phyloP scores from a whole-genome alignment of 2,797 vertebrate genomes.

The Scolopax rusticola region DNA sequence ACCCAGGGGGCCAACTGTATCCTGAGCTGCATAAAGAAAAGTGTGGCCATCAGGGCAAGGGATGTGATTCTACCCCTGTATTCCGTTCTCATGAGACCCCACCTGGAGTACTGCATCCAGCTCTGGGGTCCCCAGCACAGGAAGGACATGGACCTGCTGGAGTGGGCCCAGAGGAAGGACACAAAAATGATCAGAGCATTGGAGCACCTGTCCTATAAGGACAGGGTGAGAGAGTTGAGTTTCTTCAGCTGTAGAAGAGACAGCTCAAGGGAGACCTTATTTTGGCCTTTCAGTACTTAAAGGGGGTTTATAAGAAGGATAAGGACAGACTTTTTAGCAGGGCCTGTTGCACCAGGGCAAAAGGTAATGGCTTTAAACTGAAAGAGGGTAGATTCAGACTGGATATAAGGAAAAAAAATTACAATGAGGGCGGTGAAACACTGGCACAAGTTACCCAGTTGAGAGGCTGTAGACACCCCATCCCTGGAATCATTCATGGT shows the following conservation, averaged over 20 bases:
- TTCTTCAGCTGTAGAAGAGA: not conserved
- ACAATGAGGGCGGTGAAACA: not conserved
- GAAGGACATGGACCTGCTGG: not conserved
- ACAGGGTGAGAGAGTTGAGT: not conserved
- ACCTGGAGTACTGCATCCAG: not conserved
- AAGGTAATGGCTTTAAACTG: not conserved
- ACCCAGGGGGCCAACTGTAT: not conserved
- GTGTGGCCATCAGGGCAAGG: not conserved
- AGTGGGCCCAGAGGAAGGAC: not conserved
- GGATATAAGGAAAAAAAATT: not conserved
- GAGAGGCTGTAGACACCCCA: not conserved
- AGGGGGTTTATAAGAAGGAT: not conserved
- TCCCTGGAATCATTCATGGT: not conserved
- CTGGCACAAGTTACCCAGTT: not conserved
- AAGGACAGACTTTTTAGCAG: not conserved
- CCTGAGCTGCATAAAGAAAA: not conserved
- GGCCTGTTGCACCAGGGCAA: not conserved
- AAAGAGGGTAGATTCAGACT: not conserved
- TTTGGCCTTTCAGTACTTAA: not conserved
- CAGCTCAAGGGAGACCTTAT: fast-evolving
- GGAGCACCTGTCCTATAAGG: not conserved
- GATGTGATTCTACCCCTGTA: not conserved
- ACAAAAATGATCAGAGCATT: not conserved
- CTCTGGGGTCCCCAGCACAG: not conserved
- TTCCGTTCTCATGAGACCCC: not conserved